These are phyloP conservation scores for Corydoras sp. DNA, from an alignment of 2,113 vertebrate genomes.

Conservation along the genomic window DNA sequence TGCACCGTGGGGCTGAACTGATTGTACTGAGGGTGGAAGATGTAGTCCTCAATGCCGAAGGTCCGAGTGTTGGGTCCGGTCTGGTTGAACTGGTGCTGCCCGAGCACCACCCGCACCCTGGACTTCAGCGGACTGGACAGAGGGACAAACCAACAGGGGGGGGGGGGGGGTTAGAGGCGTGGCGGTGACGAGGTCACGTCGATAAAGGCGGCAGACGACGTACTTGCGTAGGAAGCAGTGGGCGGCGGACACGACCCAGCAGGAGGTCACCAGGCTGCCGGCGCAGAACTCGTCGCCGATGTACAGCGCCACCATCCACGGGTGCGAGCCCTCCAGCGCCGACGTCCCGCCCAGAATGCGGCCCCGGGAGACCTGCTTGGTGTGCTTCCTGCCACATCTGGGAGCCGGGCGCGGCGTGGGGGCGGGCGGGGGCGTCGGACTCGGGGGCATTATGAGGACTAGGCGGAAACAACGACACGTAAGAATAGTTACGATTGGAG, in stretches of 20 bases:
- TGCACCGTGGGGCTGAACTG: constrained; percentile 78
- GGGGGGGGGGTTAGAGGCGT: too few species aligned
- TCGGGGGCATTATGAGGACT: neutral
- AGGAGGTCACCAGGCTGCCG: constrained; percentile 81
- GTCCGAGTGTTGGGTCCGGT: constrained; percentile 72
- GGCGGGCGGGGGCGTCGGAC: neutral
- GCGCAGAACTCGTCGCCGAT: constrained; percentile 78
- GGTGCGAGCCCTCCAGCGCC: constrained; percentile 79
- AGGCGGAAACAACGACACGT: too few species aligned
- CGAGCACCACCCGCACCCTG: constrained; percentile 78
- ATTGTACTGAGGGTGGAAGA: constrained; percentile 73
- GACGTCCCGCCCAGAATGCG: constrained; percentile 78
- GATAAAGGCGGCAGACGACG: too few species aligned
- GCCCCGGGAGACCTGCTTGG: constrained; percentile 71
- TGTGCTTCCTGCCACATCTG: constrained; percentile 77
- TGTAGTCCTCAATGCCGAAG: constrained; percentile 76
- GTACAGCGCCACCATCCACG: constrained; percentile 89
- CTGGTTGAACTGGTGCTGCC: constrained; percentile 84
- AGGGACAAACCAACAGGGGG: neutral
- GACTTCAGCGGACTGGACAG: constrained; percentile 69
- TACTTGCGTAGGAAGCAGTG: constrained; percentile 91
- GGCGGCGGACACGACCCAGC: constrained; percentile 87
- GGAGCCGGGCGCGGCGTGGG: neutral
- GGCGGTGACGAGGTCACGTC: too few species aligned
- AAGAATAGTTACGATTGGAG: too few species aligned